These are phyloP conservation scores for Bergia puertoricense DNA, from an alignment of 92 coral and sea anemone genomes.

Conservation along the genomic window DNA sequence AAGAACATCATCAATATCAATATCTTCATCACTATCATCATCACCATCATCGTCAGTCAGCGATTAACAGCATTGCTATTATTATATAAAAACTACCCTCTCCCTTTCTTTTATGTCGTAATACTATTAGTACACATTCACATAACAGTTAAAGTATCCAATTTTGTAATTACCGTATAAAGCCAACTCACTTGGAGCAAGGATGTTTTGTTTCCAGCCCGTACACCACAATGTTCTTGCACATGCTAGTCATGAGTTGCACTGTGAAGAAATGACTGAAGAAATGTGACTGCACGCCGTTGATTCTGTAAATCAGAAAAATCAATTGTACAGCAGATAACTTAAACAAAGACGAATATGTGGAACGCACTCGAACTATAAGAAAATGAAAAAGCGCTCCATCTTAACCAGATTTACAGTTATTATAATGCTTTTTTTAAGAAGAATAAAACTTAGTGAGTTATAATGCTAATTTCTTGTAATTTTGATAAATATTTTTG, in stretches of 20 bases:
- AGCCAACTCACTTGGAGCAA: conserved; percentile 7
- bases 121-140: not conserved
- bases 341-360: not conserved
- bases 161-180: too few species aligned
- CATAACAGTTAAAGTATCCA: not conserved
- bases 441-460: too few species aligned
- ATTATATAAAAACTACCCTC: too few species aligned
- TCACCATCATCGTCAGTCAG: not conserved
- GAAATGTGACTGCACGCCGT: conserved; percentile 23
- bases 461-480: too few species aligned
- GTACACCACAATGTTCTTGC: conserved; percentile 13
- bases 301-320: not conserved
- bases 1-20: not conserved
- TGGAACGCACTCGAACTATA: too few species aligned
- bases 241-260: conserved; percentile 4
- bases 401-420: too few species aligned
- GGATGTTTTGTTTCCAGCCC: conserved; percentile 25
- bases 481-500: too few species aligned
- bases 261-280: conserved; percentile 15
- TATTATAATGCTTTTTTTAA: too few species aligned
- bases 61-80: too few species aligned
- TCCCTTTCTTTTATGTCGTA: too few species aligned
- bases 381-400: too few species aligned
- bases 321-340: not conserved
- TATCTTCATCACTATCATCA: not conserved